Base-by-base conservation (phyloP, 2,888 invertebrate genomes). In the Hyposoter dolosus region DNA sequence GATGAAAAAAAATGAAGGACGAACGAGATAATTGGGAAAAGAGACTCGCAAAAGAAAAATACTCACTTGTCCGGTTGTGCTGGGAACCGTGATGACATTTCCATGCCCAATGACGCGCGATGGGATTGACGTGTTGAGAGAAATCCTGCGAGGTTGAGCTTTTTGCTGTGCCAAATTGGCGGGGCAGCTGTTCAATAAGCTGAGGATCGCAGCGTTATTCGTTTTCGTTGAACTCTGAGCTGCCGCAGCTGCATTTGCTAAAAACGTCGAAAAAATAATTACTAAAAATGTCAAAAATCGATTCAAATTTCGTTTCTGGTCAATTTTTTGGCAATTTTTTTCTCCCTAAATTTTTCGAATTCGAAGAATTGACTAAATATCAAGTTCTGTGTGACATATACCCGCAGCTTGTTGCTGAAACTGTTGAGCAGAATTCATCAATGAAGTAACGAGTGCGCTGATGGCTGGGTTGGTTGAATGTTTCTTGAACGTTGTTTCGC, bases 401-500 rank as follows among this genome's bases (percentile, higher is more conserved):
- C 94, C 94, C 85, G 94, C 94, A 87, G 95, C 95, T 89, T 96
- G 96, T 92, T 97, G 97, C 93, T 97, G 96, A 93, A 97, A 97
- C 92, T 97, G 97, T 93, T 97, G 97, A 63, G 97, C 97, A 10
- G 97, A 97, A 93, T 97, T 97, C 97, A 97, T 97, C 56, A 97
- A 96, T 92, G 97, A 97, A 87, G 96, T 97, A 86, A 97, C 97
- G 89, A 98, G 95, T 74, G 97, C 97, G 92, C 96, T 97, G 90
- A 97, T 97, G 82, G 97, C 97, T 47, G 96, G 95, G 91, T 95
- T 96, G 90, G 95, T 96, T 68, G 94, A 93, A 87, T 94, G 92
- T 68, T 95, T 95, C 89, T 95, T 95, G 35, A 95, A 94, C 68
- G 95, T 93, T 5, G 95, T 94, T 43, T 95, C 94, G 89, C 95